These are phyloP conservation scores for Drosophila aldrichi DNA, from an alignment of 2,888 invertebrate genomes.

Conservation along the genomic window DNA sequence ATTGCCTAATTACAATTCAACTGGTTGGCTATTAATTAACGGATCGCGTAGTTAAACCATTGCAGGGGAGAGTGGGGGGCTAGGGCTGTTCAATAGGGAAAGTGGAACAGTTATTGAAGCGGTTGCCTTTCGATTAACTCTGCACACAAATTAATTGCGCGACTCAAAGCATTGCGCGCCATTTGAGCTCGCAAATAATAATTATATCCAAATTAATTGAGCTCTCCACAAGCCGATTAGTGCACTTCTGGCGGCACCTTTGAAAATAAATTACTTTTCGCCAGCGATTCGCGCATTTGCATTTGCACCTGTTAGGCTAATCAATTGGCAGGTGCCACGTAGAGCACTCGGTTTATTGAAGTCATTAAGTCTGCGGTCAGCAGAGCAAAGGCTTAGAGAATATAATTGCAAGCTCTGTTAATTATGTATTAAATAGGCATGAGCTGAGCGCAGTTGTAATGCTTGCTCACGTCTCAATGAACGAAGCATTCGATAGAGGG, in stretches of 20 bases:
- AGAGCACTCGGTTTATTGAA: not conserved
- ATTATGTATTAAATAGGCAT: not conserved
- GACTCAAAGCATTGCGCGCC: not conserved
- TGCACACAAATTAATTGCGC: slow-evolving; percentile 6
- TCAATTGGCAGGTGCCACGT: not conserved
- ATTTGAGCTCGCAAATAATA: slow-evolving; percentile 4
- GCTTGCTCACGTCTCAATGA: not conserved
- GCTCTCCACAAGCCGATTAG: not conserved
- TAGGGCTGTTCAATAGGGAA: too few relatives aligned
- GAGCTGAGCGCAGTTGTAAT: not conserved
- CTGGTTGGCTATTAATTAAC: not conserved
- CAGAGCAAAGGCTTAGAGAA: not conserved
- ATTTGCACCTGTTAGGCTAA: not conserved
- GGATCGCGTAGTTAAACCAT: not conserved
- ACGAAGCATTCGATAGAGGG: not conserved
- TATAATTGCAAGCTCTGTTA: not conserved
- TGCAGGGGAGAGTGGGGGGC: too few relatives aligned
- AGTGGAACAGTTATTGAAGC: not conserved
- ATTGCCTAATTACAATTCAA: not conserved
- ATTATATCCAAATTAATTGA: slow-evolving; percentile 8
- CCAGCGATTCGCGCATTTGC: not conserved
- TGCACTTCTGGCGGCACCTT: not conserved
- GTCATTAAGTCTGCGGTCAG: not conserved
- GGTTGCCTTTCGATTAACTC: not conserved
- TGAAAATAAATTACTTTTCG: not conserved